A percentile compares a stretch with the other conserved stretches of the same genome.
phyloP scores from a whole-genome alignment of 2,113 vertebrate species.

The Corythoichthys haematopterus region DNA sequence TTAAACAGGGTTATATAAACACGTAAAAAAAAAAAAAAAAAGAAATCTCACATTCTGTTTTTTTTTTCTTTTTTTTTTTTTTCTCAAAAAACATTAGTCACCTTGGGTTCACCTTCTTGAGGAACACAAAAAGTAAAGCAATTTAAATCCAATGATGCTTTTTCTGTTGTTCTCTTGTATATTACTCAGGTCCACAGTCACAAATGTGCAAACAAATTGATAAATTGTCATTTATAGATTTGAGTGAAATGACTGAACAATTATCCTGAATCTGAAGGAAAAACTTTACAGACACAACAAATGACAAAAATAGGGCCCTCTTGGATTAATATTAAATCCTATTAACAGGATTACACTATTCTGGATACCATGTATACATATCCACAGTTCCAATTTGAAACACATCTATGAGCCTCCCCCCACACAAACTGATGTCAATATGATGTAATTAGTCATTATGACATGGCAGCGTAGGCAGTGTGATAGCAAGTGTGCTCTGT shows the following conservation, averaged over 20 bases:
- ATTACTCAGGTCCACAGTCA: not conserved
- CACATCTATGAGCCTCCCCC: conserved; percentile 38
- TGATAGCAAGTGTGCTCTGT: conserved; percentile 44
- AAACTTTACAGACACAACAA: conserved; percentile 32
- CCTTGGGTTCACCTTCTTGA: too few relatives aligned
- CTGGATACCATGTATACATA: conserved; percentile 23
- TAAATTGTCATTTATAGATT: conserved; percentile 7
- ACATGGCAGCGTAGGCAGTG: conserved; percentile 54
- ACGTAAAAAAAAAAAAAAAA: too few relatives aligned
- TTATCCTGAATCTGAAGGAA: conserved; percentile 17
- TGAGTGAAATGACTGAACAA: not conserved
- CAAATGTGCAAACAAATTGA: conserved; percentile 13
- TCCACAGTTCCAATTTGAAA: conserved; percentile 16
- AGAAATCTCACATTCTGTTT: too few relatives aligned
- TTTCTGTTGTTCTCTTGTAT: too few relatives aligned
- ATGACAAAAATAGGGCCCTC: conserved; percentile 32
- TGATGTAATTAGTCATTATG: conserved; percentile 57
- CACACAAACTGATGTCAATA: conserved; percentile 54
- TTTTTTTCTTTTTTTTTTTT: too few relatives aligned
- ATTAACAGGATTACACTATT: conserved; percentile 42
- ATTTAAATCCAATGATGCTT: too few relatives aligned
- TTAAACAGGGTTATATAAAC: too few relatives aligned
- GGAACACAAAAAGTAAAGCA: too few relatives aligned
- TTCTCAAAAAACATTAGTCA: too few relatives aligned
- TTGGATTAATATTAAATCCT: conserved; percentile 55